Conservation (phyloP, 23 tunicate species). For the Ascidia mentula region DNA sequence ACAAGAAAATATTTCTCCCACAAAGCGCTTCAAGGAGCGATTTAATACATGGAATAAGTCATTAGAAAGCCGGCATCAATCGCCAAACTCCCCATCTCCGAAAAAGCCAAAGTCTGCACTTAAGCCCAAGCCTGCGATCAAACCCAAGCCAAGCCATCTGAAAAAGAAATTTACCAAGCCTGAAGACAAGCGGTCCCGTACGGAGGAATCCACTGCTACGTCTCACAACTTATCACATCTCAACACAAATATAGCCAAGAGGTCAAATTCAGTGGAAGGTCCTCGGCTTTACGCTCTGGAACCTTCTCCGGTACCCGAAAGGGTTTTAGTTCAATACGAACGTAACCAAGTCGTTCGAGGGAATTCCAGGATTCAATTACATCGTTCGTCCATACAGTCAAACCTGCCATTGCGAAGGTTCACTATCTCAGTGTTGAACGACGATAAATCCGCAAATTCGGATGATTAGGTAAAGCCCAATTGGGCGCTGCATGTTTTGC, state of each 20-base stretch:
- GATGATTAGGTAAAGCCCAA: neutral
- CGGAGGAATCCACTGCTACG: neutral
- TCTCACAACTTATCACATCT: neutral
- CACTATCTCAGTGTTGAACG: neutral
- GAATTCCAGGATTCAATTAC: neutral
- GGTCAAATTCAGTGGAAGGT: neutral
- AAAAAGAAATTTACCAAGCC: neutral
- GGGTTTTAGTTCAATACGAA: neutral
- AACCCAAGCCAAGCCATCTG: neutral
- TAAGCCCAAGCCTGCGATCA: neutral
- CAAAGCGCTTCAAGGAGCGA: neutral
- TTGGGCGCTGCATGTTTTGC: neutral
- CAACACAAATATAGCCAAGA: no score
- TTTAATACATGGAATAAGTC: neutral
- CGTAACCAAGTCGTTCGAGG: neutral
- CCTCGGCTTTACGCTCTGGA: neutral
- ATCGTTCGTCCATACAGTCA: conserved; percentile 1
- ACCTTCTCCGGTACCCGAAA: neutral
- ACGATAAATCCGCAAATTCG: neutral
- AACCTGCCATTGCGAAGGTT: neutral
- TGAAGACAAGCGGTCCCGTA: neutral
- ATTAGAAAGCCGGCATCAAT: neutral
- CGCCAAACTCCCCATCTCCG: neutral
- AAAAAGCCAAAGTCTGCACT: neutral
- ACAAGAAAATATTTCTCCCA: neutral